These are phyloP conservation scores for Aphidius colemani DNA, from an alignment of 2,888 invertebrate species.

Conservation along the genomic window DNA sequence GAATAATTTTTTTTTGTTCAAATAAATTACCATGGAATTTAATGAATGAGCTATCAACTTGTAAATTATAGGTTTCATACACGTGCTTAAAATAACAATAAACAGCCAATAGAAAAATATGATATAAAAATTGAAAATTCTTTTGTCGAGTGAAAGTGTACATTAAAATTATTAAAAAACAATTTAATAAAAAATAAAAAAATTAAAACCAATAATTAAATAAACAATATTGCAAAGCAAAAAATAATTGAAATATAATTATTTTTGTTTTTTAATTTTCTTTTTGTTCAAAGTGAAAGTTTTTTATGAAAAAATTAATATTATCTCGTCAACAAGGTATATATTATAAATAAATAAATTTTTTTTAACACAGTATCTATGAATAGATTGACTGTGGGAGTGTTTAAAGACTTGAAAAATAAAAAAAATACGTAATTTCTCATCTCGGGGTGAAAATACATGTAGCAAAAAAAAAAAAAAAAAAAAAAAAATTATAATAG, in stretches of 20 bases:
- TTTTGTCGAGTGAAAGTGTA: slow-evolving; percentile 9
- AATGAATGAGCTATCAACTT: slow-evolving; percentile 8
- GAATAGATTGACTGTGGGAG: too few species aligned
- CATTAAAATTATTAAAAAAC: neutral
- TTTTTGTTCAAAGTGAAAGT: too few species aligned
- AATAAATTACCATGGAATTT: neutral
- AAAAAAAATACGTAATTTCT: too few species aligned
- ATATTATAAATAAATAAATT: too few species aligned
- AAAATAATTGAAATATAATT: too few species aligned
- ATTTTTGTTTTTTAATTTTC: too few species aligned
- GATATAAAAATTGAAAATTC: neutral
- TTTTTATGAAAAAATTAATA: too few species aligned
- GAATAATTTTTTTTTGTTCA: too few species aligned
- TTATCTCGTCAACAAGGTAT: too few species aligned
- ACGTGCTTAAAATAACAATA: neutral
- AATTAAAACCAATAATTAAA: slow-evolving; percentile 9
- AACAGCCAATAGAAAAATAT: neutral
- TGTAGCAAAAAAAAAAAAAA: slow-evolving; percentile 22
- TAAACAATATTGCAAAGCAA: neutral
- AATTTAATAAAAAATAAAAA: slow-evolving; percentile 21
- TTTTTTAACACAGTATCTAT: too few species aligned
- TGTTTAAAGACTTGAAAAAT: too few species aligned
- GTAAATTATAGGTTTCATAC: slow-evolving; percentile 4
- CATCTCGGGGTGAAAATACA: slow-evolving; percentile 21
- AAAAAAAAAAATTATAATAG: slow-evolving; percentile 12